Percentiles rank a stretch among this genome's conserved stretches.
phyloP scores from a whole-genome alignment of 2,797 vertebrate genomes.

The Vipera latastei region DNA sequence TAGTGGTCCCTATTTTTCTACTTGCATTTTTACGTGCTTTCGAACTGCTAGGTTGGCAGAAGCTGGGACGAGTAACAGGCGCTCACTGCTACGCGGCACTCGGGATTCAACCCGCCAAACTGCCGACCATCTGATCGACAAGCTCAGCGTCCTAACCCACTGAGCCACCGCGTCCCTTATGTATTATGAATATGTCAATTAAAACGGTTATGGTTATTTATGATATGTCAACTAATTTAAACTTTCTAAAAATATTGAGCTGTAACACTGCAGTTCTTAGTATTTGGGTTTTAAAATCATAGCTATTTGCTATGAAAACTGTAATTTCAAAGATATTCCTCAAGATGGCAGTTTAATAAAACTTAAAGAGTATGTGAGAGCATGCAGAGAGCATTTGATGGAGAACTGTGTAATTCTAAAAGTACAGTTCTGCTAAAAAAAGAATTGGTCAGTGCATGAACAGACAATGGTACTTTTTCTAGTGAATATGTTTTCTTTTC shows the following conservation, averaged over 20 bases:
- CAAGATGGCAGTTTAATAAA: slow-evolving; percentile 20
- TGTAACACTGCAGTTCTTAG: neutral
- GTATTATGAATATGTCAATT: neutral
- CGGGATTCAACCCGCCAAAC: no score
- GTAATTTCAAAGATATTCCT: neutral
- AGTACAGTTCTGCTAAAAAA: slow-evolving; percentile 8
- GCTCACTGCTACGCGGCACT: no score
- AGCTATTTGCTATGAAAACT: neutral
- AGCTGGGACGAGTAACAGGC: no score
- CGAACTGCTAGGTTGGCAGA: no score
- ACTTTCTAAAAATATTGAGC: neutral
- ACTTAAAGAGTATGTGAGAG: no score
- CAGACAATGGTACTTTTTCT: neutral
- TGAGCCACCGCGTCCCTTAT: no score
- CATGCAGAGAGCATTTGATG: neutral
- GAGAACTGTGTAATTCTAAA: neutral
- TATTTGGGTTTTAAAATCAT: neutral
- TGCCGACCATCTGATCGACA: no score
- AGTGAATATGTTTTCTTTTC: neutral
- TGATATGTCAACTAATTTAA: neutral
- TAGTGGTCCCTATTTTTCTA: no score
- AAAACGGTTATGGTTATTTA: neutral
- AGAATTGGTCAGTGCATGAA: neutral
- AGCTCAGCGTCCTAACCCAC: no score
- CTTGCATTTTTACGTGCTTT: no score